Conservation (phyloP, 2,113 vertebrate genomes). For the Recurvirostra avosetta region DNA sequence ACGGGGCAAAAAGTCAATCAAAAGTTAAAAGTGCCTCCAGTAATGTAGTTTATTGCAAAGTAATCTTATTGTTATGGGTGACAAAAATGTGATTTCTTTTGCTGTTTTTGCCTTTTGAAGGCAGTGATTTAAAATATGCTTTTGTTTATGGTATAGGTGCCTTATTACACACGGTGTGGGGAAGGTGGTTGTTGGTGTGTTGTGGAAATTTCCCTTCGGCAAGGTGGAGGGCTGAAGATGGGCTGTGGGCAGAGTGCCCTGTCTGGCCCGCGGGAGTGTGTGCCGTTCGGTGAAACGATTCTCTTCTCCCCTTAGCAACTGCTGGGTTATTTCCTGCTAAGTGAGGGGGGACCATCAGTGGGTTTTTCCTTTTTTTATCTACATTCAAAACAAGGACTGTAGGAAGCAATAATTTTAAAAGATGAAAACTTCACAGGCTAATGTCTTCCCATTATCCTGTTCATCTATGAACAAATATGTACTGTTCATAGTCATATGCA, state of each 20-base stretch:
- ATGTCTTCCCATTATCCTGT: not conserved
- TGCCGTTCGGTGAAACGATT: fast-evolving
- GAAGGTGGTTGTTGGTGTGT: not conserved
- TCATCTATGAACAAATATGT: not conserved
- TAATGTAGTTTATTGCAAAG: not conserved
- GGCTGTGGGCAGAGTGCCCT: not conserved
- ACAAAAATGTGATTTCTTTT: not conserved
- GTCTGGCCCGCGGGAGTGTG: fast-evolving
- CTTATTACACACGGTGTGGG: not conserved
- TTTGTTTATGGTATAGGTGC: not conserved
- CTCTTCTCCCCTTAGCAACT: not conserved
- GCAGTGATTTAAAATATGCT: not conserved
- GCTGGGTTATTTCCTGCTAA: not conserved
- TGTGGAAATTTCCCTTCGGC: not conserved
- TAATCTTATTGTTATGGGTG: not conserved
- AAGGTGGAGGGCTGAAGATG: not conserved
- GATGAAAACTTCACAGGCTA: not conserved
- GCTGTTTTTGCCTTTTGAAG: not conserved
- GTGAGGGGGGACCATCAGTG: fast-evolving
- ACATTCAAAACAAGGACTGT: not conserved
- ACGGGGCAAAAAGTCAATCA: not conserved
- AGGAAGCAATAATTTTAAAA: not conserved
- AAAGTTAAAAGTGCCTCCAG: not conserved
- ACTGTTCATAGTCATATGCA: not conserved
- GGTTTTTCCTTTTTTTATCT: not conserved